Conservation (phyloP, 2,888 invertebrate genomes). For the Drosophila kambysellisi region DNA sequence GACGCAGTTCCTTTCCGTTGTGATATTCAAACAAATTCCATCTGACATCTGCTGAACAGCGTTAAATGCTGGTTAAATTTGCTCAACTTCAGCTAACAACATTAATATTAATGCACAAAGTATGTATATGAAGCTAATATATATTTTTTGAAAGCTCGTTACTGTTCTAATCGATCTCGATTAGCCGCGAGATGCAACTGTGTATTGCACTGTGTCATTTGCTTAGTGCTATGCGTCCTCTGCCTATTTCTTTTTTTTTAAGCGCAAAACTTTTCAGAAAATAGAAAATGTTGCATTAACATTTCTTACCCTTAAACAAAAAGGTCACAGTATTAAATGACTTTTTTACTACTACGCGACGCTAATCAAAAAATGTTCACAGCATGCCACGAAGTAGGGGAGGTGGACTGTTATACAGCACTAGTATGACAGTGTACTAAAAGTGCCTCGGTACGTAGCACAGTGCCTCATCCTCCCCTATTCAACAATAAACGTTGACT, state of each 20-base stretch:
- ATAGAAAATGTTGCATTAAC: not conserved
- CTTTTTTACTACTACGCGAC: not conserved
- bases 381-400: conserved; percentile 29
- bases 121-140: not conserved
- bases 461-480: not conserved
- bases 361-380: not conserved
- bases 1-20: conserved; percentile 40
- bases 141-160: not conserved
- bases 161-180: not conserved
- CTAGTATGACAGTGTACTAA: conserved; percentile 64
- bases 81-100: not conserved
- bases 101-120: not conserved
- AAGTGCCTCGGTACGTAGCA: conserved; percentile 9
- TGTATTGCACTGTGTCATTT: not conserved
- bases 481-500: conserved; percentile 9
- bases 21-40: conserved; percentile 13
- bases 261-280: not conserved
- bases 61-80: conserved; percentile 6
- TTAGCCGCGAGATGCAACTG: not conserved
- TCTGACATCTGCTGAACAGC: not conserved
- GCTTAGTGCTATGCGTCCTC: not conserved
- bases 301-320: not conserved
- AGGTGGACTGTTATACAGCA: conserved; percentile 41
- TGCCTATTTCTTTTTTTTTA: not conserved
- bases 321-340: not conserved